Evolutionary conservation across 1,140 invertebrate species (phyloP).

Genomic region (Lysiphlebus fabarum): DNA sequence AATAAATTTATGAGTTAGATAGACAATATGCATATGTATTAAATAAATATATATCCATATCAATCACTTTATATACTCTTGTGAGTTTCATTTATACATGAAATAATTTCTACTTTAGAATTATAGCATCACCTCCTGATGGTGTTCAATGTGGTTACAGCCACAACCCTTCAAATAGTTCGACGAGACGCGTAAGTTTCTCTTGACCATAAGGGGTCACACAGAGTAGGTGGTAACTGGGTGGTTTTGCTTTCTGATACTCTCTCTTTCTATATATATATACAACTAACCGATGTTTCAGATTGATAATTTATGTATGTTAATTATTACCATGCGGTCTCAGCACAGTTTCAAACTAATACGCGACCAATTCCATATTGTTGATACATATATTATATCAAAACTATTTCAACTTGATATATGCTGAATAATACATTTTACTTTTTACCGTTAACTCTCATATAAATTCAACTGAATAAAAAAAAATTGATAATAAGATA

Average conservation of each 20-base stretch:
- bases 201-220: not conserved
- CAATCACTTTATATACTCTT: constrained; percentile 49
- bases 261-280: not conserved
- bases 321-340: constrained; percentile 53
- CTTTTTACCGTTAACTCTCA: too few relatives aligned
- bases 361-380: constrained; percentile 7
- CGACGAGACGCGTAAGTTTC: constrained; percentile 18
- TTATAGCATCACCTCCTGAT: constrained; percentile 27
- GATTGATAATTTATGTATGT: constrained; percentile 57
- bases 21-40: not conserved
- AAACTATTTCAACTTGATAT: not conserved
- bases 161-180: constrained; percentile 15
- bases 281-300: constrained; percentile 46
- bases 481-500: too few relatives aligned
- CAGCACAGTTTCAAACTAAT: constrained; percentile 12
- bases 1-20: constrained; percentile 33
- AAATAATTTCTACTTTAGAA: constrained; percentile 25
- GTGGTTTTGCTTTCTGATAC: not conserved
- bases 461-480: too few relatives aligned
- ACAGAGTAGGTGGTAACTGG: not conserved
- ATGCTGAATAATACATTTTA: too few relatives aligned
- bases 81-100: constrained; percentile 21
- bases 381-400: constrained; percentile 7
- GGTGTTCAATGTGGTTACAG: constrained; percentile 22
- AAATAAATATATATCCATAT: constrained; percentile 54